Evolutionary conservation across 1,140 invertebrate species (phyloP).

Genomic region (Camponotus vicinus): DNA sequence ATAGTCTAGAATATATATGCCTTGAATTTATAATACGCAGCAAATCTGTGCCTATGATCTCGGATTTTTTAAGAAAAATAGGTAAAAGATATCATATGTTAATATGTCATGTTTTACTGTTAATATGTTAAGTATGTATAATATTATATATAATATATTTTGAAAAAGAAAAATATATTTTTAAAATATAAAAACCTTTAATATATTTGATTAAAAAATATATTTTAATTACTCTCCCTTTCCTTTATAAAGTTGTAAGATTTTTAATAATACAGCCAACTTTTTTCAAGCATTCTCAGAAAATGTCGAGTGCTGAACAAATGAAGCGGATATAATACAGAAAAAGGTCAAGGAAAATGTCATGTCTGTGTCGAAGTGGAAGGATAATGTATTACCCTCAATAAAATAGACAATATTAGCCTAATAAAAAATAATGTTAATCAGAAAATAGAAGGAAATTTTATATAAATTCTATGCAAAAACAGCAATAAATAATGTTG

Average conservation of each 20-base stretch:
- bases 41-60: not conserved
- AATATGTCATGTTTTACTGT: not conserved
- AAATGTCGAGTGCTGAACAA: slow-evolving; percentile 45
- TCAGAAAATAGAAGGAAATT: not conserved
- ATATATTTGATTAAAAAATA: not conserved
- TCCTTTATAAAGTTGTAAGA: not conserved
- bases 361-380: slow-evolving; percentile 16
- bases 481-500: not conserved
- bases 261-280: slow-evolving; percentile 18
- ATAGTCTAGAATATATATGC: not conserved
- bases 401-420: not conserved
- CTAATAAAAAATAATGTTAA: slow-evolving; percentile 12
- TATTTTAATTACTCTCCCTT: not conserved
- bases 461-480: not conserved
- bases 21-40: slow-evolving; percentile 5
- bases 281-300: not conserved
- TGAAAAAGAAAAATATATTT: not conserved
- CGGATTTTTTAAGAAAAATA: not conserved
- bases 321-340: slow-evolving; percentile 50
- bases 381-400: slow-evolving; percentile 9
- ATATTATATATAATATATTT: not conserved
- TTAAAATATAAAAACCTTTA: not conserved
- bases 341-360: slow-evolving; percentile 45
- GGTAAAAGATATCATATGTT: not conserved
- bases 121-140: not conserved